Percentiles rank a stretch among this genome's conserved stretches.
These are phyloP conservation scores for Nettapus auritus DNA, from an alignment of 2,113 vertebrate genomes.

Conservation along the genomic window DNA sequence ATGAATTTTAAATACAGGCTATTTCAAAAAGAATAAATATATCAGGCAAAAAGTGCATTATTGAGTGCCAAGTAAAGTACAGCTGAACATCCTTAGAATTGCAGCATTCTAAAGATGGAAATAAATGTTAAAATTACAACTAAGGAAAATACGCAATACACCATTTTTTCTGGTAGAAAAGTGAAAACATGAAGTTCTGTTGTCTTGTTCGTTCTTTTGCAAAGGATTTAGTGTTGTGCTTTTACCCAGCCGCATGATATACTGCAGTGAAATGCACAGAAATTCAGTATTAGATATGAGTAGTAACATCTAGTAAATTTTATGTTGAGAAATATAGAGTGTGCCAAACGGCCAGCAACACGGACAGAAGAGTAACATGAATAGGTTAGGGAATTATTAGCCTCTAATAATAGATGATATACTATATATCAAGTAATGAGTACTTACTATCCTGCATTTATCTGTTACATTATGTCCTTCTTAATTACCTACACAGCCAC, in stretches of 20 bases:
- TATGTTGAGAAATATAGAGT: constrained; percentile 46
- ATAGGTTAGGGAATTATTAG: constrained; percentile 68
- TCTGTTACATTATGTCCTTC: constrained; percentile 52
- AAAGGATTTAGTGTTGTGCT: constrained; percentile 58
- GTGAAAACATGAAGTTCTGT: constrained; percentile 9
- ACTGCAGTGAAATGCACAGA: constrained; percentile 40
- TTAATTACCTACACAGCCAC: constrained; percentile 44
- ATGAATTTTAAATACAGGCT: constrained; percentile 6
- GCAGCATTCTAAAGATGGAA: constrained; percentile 17
- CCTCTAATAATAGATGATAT: constrained; percentile 62
- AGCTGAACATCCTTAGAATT: constrained; percentile 32
- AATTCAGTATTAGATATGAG: constrained; percentile 50
- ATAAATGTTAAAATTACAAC: constrained; percentile 21
- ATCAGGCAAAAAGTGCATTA: neutral
- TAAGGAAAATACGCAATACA: constrained; percentile 15
- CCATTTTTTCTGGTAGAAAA: neutral
- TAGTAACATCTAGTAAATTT: constrained; percentile 60
- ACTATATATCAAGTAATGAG: constrained; percentile 56
- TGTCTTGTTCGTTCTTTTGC: constrained; percentile 40
- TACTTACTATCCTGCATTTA: constrained; percentile 59
- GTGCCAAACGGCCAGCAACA: neutral
- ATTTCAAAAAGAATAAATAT: constrained; percentile 7
- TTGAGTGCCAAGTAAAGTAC: constrained; percentile 39
- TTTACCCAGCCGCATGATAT: constrained; percentile 45
- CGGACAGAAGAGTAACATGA: constrained; percentile 38